Evolutionary conservation across 2,797 vertebrate species (phyloP).

Genomic region (Acanthis flammea): DNA sequence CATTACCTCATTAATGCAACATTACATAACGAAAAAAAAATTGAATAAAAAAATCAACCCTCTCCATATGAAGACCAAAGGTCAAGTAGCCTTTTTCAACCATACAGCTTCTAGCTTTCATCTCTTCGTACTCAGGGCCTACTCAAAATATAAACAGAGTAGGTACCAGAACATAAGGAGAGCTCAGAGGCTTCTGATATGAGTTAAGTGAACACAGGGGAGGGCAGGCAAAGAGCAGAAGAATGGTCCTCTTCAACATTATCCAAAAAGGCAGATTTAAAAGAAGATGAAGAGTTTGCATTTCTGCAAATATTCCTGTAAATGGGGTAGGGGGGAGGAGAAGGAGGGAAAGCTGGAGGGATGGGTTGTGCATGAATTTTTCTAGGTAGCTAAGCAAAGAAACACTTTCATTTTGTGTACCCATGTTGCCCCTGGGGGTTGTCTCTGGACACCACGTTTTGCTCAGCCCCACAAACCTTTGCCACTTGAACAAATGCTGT

Average conservation of each 20-base stretch:
- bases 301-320: neutral
- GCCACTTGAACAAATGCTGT: neutral
- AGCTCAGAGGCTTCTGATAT: neutral
- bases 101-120: neutral
- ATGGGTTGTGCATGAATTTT: neutral
- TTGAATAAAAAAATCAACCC: neutral
- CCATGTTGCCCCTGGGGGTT: neutral
- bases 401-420: neutral
- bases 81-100: conserved; percentile 3
- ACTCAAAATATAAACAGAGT: neutral
- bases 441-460: neutral
- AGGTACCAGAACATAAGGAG: neutral
- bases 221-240: accelerated
- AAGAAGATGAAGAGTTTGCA: neutral
- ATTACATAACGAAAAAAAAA: neutral
- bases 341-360: accelerated
- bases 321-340: accelerated
- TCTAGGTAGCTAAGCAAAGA: neutral
- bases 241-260: neutral
- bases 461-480: neutral
- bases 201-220: neutral
- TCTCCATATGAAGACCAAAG: neutral
- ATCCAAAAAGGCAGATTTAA: neutral
- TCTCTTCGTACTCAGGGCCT: neutral
- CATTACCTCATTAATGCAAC: conserved; percentile 35